A percentile compares a stretch with the other conserved stretches of the same genome.
Conservation (phyloP, 1,140 invertebrate genomes). For the Ridgeia piscesae region DNA sequence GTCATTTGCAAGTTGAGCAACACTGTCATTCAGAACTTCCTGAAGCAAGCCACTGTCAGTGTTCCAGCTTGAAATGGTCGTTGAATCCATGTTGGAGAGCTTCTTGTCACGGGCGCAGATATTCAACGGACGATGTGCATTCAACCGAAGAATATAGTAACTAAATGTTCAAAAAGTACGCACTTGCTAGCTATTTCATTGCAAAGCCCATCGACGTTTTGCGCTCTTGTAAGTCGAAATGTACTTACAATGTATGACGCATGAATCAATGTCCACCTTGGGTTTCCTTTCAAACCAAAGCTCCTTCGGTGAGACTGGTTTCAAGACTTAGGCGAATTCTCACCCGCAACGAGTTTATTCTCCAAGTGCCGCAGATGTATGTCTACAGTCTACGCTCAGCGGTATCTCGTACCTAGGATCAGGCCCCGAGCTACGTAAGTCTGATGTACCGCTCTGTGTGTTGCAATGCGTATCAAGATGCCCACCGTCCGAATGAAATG, state of each 20-base stretch:
- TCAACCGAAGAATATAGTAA: neutral
- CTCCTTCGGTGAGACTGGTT: neutral
- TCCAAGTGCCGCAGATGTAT: no score
- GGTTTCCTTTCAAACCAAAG: neutral
- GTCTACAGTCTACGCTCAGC: no score
- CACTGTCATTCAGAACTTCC: neutral
- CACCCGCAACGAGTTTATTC: no score
- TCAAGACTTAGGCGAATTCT: no score
- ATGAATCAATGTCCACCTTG: neutral
- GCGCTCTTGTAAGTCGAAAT: neutral
- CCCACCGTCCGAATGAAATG: neutral
- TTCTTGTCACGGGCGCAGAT: neutral
- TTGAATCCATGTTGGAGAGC: neutral
- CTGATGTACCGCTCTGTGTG: neutral
- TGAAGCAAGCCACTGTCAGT: neutral
- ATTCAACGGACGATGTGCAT: neutral
- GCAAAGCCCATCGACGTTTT: neutral
- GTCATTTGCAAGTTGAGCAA: neutral
- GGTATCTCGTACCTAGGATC: neutral
- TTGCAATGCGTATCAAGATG: neutral
- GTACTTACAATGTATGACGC: neutral
- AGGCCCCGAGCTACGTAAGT: neutral
- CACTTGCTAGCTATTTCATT: neutral
- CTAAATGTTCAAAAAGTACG: neutral
- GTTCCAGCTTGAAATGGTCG: neutral